A percentile compares a stretch with the other conserved stretches of the same genome.
Evolutionary conservation across 2,113 vertebrate species (phyloP).

Genomic region (Turdus rufiventris): DNA sequence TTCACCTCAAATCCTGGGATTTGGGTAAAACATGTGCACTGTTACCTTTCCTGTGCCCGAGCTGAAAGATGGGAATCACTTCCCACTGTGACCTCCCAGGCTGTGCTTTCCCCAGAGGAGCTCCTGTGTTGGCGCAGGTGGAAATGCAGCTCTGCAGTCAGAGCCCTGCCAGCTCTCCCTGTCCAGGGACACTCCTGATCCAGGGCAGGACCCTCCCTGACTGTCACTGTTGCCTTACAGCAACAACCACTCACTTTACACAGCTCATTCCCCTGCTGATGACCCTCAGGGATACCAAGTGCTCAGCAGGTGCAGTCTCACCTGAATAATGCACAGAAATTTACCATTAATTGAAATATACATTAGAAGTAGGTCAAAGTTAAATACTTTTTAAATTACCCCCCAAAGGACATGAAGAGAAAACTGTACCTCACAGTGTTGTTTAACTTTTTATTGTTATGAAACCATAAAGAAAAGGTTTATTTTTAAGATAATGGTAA

Average conservation of each 20-base stretch:
- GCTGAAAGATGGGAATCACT: neutral
- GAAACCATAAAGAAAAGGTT: neutral
- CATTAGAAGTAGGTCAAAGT: neutral
- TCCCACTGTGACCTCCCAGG: neutral
- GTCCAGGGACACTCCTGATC: neutral
- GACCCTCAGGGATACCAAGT: neutral
- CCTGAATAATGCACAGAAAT: neutral
- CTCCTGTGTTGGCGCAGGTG: neutral
- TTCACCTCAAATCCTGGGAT: neutral
- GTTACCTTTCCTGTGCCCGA: neutral
- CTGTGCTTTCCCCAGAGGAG: neutral
- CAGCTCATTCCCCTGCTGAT: neutral
- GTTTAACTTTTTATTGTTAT: neutral
- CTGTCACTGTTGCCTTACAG: accelerated
- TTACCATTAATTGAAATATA: neutral
- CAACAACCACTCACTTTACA: too few relatives aligned
- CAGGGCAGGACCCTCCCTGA: neutral
- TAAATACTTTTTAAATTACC: neutral
- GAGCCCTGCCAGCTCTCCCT: neutral
- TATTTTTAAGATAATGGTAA: neutral
- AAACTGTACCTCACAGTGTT: neutral
- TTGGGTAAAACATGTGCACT: neutral
- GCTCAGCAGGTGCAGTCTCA: neutral
- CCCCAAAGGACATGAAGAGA: neutral
- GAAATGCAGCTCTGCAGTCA: neutral